Evolutionary conservation across 2,797 vertebrate species (phyloP).

Genomic region (Triplophysa yarkandensis): DNA sequence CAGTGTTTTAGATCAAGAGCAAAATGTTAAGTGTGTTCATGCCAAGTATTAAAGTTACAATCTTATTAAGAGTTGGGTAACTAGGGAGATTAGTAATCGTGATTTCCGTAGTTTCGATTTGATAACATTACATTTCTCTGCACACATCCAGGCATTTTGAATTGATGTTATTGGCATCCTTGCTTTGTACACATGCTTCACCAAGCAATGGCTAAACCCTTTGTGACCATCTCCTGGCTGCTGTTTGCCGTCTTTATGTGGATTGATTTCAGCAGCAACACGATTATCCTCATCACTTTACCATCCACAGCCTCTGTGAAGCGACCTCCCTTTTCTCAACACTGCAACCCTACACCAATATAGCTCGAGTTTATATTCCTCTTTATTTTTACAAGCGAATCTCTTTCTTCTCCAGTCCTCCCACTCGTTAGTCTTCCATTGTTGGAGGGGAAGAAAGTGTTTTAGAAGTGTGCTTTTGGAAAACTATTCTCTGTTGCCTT

Average conservation of each 20-base stretch:
- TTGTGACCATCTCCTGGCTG: constrained; percentile 49
- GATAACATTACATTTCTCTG: neutral
- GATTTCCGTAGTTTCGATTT: neutral
- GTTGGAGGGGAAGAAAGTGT: constrained; percentile 54
- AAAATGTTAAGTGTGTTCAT: neutral
- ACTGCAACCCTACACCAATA: constrained; percentile 61
- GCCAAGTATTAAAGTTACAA: neutral
- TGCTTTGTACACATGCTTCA: constrained; percentile 26
- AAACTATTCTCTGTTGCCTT: constrained; percentile 19
- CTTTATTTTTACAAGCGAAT: constrained; percentile 72
- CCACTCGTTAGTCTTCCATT: constrained; percentile 62
- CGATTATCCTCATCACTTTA: constrained; percentile 65
- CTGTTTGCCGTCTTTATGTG: constrained; percentile 48
- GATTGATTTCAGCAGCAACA: constrained; percentile 59
- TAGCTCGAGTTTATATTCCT: constrained; percentile 66
- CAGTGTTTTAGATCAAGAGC: neutral
- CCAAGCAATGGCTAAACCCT: constrained; percentile 27
- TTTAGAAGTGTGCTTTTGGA: constrained; percentile 33
- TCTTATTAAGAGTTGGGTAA: too few relatives aligned
- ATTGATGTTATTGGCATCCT: constrained; percentile 12
- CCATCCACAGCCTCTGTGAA: constrained; percentile 51
- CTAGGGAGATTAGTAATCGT: neutral
- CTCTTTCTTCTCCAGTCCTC: constrained; percentile 67
- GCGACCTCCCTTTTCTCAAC: constrained; percentile 59
- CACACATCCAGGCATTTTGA: neutral